Evolutionary conservation across 2,888 invertebrate species (phyloP).

Genomic region (Caenorhabditis panamensis): DNA sequence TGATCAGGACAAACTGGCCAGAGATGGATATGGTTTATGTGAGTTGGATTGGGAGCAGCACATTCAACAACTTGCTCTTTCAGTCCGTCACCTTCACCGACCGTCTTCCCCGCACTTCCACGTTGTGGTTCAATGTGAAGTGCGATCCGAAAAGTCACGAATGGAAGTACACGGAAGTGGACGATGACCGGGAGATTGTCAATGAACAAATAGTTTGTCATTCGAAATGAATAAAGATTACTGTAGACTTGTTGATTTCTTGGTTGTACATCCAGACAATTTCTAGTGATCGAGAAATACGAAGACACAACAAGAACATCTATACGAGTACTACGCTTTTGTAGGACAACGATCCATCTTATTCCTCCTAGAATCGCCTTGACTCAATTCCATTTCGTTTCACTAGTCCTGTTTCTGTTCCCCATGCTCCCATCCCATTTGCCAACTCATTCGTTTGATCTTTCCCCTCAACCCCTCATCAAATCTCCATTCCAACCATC

Average conservation of each 20-base stretch:
- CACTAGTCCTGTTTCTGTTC: too few relatives aligned
- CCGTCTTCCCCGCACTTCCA: not conserved
- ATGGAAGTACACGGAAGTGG: conserved; percentile 32
- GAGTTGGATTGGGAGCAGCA: conserved; percentile 1
- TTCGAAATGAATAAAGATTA: not conserved
- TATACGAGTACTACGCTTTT: too few relatives aligned
- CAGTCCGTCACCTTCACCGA: not conserved
- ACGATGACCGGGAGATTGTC: conserved; percentile 27
- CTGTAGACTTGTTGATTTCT: not conserved
- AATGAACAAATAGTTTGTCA: conserved; percentile 26
- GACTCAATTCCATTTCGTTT: too few relatives aligned
- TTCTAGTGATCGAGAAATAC: not conserved
- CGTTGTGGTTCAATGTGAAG: conserved; percentile 25
- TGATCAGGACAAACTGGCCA: conserved; percentile 35
- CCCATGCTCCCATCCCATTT: not conserved
- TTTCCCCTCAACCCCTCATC: not conserved
- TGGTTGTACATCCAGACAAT: not conserved
- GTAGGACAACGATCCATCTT: too few relatives aligned
- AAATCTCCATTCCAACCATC: not conserved
- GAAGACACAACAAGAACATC: too few relatives aligned
- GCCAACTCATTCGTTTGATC: not conserved
- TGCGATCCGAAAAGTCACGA: conserved; percentile 30
- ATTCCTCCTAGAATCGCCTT: too few relatives aligned
- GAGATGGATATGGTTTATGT: conserved; percentile 22
- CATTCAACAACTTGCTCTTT: not conserved